A percentile compares a stretch with the other conserved stretches of the same genome.
Evolutionary conservation across 1,140 invertebrate species (phyloP).

Genomic region (Heliconius congener): DNA sequence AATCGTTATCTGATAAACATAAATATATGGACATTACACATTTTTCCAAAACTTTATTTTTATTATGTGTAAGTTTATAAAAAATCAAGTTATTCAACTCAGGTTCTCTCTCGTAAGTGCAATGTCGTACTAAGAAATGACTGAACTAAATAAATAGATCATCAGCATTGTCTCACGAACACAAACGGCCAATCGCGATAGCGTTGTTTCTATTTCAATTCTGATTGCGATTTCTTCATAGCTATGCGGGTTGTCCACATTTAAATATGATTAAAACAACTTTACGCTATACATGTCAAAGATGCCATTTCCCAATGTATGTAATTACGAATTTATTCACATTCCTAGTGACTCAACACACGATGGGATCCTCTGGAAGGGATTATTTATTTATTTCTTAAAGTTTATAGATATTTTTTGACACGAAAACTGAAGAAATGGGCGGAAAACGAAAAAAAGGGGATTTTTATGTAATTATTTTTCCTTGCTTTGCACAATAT

Average conservation of each 20-base stretch:
- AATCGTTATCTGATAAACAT: too few species aligned
- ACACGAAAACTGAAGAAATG: too few species aligned
- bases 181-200: conserved; percentile 28
- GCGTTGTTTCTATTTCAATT: conserved; percentile 43
- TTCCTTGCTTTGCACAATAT: too few species aligned
- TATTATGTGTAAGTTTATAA: too few species aligned
- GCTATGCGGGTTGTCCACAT: conserved; percentile 37
- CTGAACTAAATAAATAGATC: conserved; percentile 18
- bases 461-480: too few species aligned
- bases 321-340: too few species aligned
- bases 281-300: neutral
- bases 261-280: conserved; percentile 18
- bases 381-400: too few species aligned
- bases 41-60: neutral
- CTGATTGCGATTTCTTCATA: conserved; percentile 49
- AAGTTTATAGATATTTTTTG: too few species aligned
- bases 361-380: too few species aligned
- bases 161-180: conserved; percentile 40
- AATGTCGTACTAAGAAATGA: neutral
- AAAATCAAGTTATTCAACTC: neutral
- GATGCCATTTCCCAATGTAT: neutral
- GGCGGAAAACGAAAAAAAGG: too few species aligned
- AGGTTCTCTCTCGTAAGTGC: neutral
- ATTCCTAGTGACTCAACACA: too few species aligned
- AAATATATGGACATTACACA: too few species aligned